A percentile compares a stretch with the other conserved stretches of the same genome.
Conservation (phyloP, 2,113 vertebrate species). For the Peromyscus leucopus region DNA sequence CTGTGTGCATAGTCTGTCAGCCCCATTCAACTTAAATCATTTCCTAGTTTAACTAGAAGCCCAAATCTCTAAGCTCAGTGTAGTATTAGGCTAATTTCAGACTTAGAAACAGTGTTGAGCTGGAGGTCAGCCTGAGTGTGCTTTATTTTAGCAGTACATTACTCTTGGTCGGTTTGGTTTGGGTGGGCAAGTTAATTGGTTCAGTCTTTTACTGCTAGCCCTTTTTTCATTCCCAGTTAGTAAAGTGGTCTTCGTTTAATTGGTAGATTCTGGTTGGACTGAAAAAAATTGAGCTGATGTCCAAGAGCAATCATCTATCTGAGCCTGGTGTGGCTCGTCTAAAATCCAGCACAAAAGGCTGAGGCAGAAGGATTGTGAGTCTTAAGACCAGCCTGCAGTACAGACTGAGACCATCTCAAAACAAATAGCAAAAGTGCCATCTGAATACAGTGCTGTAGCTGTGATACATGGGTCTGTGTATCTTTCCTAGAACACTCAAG, state of each 20-base stretch:
- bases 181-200: background rate
- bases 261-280: background rate
- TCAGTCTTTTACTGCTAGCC: background rate
- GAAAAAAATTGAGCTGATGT: background rate
- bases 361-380: background rate
- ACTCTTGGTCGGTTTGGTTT: background rate
- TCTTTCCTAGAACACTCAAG: background rate
- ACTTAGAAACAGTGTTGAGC: constrained; percentile 42
- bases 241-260: constrained; percentile 10
- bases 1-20: background rate
- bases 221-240: constrained; percentile 52
- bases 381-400: background rate
- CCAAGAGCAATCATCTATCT: background rate
- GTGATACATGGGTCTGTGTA: background rate
- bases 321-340: background rate
- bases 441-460: background rate
- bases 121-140: background rate
- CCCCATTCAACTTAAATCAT: background rate
- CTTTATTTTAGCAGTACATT: background rate
- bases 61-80: constrained; percentile 18
- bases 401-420: background rate
- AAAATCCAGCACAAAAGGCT: background rate
- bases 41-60: constrained; percentile 11
- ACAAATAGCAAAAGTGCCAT: background rate
- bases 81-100: background rate